Conservation (phyloP, 2,797 vertebrate species). For the Allobates femoralis region DNA sequence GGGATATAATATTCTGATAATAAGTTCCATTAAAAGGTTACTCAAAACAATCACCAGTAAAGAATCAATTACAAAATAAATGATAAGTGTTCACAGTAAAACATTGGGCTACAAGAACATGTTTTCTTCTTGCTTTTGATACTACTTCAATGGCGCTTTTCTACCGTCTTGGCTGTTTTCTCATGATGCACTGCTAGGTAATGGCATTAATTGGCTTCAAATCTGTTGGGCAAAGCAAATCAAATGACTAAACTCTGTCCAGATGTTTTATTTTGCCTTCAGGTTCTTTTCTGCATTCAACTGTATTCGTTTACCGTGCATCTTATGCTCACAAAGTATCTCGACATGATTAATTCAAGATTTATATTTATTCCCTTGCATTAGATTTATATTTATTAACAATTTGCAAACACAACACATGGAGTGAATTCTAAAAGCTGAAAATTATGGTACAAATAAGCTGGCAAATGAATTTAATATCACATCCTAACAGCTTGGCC, state of each 20-base stretch:
- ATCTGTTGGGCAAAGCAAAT: constrained; percentile 54
- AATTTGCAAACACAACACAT: constrained; percentile 63
- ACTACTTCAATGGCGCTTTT: background rate
- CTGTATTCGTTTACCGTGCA: constrained; percentile 45
- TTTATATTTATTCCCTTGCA: constrained; percentile 61
- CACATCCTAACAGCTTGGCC: constrained; percentile 42
- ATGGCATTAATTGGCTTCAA: constrained; percentile 63
- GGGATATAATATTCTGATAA: too few relatives aligned
- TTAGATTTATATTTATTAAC: constrained; percentile 60
- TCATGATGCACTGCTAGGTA: constrained; percentile 57
- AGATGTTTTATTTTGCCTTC: constrained; percentile 64
- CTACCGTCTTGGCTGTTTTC: constrained; percentile 15
- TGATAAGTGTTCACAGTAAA: background rate
- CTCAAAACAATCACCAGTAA: background rate
- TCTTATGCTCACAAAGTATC: constrained; percentile 53
- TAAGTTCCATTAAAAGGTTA: background rate
- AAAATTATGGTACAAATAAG: constrained; percentile 62
- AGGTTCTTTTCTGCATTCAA: constrained; percentile 48
- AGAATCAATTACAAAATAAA: background rate
- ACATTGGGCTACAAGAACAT: background rate
- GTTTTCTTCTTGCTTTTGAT: constrained; percentile 28
- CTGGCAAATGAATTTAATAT: constrained; percentile 60
- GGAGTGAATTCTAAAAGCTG: constrained; percentile 54
- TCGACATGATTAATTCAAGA: constrained; percentile 62
- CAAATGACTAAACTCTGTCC: constrained; percentile 58